Percentiles rank a stretch among this genome's conserved stretches.
These are phyloP conservation scores for Prietella phreatophila DNA, from an alignment of 2,113 vertebrate species.

Conservation along the genomic window DNA sequence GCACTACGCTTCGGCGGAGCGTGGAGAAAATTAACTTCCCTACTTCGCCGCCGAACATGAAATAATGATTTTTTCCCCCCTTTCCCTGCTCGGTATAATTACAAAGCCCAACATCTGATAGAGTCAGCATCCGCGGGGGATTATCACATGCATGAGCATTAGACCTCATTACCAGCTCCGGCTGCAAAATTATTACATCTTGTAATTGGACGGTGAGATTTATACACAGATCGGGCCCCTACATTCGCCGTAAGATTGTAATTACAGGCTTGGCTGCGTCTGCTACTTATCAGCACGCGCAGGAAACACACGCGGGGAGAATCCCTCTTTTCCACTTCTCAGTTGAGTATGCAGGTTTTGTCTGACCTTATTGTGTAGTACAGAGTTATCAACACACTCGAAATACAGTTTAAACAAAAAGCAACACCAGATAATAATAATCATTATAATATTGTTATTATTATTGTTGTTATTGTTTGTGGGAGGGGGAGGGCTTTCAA, in stretches of 20 bases:
- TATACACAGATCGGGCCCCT: conserved; percentile 84
- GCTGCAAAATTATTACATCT: conserved; percentile 90
- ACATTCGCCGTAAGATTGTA: conserved; percentile 95
- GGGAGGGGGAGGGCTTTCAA: too few species aligned
- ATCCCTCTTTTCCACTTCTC: neutral
- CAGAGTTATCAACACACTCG: too few species aligned
- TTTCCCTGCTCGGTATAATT: conserved; percentile 85
- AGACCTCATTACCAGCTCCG: conserved; percentile 90
- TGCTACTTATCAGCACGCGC: conserved; percentile 96
- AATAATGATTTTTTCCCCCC: conserved; percentile 94
- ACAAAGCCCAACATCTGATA: conserved; percentile 99
- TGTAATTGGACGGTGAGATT: conserved; percentile 88
- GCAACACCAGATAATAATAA: too few species aligned
- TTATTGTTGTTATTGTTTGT: too few species aligned
- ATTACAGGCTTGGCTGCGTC: conserved; percentile 97
- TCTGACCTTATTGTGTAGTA: too few species aligned
- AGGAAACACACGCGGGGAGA: conserved; percentile 89
- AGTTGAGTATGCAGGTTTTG: neutral
- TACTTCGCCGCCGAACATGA: conserved; percentile 98
- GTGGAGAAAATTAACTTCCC: conserved; percentile 99
- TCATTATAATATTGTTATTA: too few species aligned
- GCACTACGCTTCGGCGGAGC: conserved; percentile 99
- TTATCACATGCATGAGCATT: conserved; percentile 91
- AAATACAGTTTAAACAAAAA: too few species aligned
- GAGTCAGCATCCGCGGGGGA: conserved; percentile 96